phyloP scores from a whole-genome alignment of 2,888 invertebrate genomes.

The Encarsia formosa region DNA sequence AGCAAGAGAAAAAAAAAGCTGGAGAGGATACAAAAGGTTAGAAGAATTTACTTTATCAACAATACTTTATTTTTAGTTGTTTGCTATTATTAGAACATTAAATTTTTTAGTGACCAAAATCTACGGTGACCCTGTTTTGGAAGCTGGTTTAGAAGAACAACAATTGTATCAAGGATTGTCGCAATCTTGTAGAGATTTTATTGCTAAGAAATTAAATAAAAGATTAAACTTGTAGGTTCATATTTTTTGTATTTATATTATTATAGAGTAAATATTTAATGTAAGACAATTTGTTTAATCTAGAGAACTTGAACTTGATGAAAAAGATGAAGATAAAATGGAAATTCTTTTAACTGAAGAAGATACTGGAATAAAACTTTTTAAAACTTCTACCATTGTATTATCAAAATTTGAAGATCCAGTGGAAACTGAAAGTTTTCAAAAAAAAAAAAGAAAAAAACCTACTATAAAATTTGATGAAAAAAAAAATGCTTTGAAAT shows the following conservation, averaged over 20 bases:
- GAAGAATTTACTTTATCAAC: background rate
- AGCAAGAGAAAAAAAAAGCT: background rate
- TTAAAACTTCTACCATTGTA: constrained; percentile 1
- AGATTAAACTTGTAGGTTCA: constrained; percentile 37
- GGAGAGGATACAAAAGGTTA: background rate
- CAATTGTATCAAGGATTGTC: constrained; percentile 37
- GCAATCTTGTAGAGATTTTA: constrained; percentile 34
- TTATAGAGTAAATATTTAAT: background rate
- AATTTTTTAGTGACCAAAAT: constrained; percentile 1
- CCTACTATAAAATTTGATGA: background rate
- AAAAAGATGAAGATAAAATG: too few species aligned
- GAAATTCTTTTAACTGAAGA: too few species aligned
- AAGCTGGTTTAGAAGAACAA: constrained; percentile 25
- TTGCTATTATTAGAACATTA: background rate
- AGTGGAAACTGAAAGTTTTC: background rate
- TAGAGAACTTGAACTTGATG: too few species aligned
- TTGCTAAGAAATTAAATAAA: constrained; percentile 39
- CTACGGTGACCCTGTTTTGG: too few species aligned
- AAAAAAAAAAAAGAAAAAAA: background rate
- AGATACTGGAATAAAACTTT: constrained; percentile 2
- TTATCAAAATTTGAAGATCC: background rate
- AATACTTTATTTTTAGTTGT: background rate
- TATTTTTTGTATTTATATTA: constrained; percentile 1
- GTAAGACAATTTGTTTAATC: too few species aligned
- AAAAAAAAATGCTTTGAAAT: constrained; percentile 8